phyloP scores from a whole-genome alignment of 2,797 vertebrate species.

The Bovichtus variegatus region DNA sequence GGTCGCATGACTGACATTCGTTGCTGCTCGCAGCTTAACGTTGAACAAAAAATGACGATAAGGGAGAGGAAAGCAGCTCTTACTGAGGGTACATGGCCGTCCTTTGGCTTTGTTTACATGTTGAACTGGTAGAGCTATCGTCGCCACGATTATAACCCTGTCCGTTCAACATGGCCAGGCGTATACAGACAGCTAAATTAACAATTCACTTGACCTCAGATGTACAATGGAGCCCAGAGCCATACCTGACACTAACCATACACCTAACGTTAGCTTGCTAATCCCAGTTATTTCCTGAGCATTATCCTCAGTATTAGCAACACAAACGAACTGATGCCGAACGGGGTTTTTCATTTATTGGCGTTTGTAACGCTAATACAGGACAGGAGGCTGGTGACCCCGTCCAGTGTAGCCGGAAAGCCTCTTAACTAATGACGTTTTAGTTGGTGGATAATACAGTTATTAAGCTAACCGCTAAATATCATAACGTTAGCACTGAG shows the following conservation, averaged over 20 bases:
- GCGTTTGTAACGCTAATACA: not conserved
- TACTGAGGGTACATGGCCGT: not conserved
- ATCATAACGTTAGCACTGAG: conserved; percentile 57
- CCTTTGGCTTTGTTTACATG: conserved; percentile 33
- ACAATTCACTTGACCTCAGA: not conserved
- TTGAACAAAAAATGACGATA: not conserved
- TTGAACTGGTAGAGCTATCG: not conserved
- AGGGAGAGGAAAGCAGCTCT: not conserved
- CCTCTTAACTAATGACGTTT: not conserved
- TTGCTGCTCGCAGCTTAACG: not conserved
- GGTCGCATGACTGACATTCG: too few species aligned
- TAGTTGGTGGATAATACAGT: conserved; percentile 19
- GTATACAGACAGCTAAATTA: rapidly evolving
- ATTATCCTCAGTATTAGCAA: not conserved
- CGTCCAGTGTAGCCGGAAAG: not conserved
- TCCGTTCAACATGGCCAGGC: not conserved
- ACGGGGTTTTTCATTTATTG: not conserved
- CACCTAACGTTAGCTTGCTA: conserved; percentile 39
- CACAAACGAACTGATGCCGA: not conserved
- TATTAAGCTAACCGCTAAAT: conserved; percentile 40
- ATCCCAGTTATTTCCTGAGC: conserved; percentile 47
- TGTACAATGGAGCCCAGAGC: not conserved
- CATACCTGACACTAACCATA: conserved; percentile 13
- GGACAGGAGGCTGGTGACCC: not conserved
- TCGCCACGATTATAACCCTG: rapidly evolving